phyloP scores from a whole-genome alignment of 1,140 invertebrate species.

The Bombus haemorrhoidalis region DNA sequence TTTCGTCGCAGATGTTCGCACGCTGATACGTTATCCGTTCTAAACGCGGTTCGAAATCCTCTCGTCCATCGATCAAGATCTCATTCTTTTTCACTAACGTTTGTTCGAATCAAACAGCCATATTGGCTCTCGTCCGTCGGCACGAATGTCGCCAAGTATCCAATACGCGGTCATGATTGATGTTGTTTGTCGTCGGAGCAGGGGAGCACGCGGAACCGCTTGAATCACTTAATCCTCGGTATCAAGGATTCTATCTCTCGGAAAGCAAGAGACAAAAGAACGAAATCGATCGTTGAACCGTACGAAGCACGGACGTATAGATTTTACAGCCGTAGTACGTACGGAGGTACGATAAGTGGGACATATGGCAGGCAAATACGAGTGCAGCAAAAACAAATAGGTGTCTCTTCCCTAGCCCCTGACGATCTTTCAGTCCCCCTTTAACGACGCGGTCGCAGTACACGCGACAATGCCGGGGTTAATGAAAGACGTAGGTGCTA shows the following conservation, averaged over 20 bases:
- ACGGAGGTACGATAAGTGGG: constrained; percentile 30
- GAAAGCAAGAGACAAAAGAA: constrained; percentile 23
- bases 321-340: neutral
- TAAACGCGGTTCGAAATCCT: neutral
- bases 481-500: constrained; percentile 76
- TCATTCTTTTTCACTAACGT: neutral
- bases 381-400: constrained; percentile 70
- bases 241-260: constrained; percentile 5
- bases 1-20: constrained; percentile 34
- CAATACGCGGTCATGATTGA: constrained; percentile 58
- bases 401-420: constrained; percentile 26
- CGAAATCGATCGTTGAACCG: constrained; percentile 10
- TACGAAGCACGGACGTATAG: neutral
- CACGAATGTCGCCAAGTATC: constrained; percentile 53
- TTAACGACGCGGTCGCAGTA: constrained; percentile 59
- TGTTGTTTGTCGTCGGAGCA: constrained; percentile 51
- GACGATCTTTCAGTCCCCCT: constrained; percentile 40
- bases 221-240: constrained; percentile 20
- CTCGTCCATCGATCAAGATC: constrained; percentile 30
- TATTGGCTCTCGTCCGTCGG: neutral
- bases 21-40: constrained; percentile 14
- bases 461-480: constrained; percentile 72
- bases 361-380: constrained; percentile 72
- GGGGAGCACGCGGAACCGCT: neutral
- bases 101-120: neutral